A percentile compares a stretch with the other conserved stretches of the same genome.
phyloP scores from a whole-genome alignment of 1,140 invertebrate genomes.

The Drosophila prosaltans region DNA sequence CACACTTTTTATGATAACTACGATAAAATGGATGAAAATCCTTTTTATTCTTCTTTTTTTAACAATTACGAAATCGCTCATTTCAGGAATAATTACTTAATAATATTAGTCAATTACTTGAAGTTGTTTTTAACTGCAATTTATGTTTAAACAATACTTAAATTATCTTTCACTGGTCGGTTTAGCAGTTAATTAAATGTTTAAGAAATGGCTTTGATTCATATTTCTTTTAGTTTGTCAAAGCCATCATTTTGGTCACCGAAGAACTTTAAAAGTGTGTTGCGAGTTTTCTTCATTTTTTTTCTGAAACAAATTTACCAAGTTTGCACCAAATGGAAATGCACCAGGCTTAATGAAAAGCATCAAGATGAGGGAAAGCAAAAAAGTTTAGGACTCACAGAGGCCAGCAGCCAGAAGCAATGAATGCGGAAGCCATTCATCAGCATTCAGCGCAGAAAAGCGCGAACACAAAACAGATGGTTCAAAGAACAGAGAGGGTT shows the following conservation, averaged over 20 bases:
- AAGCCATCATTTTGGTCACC: constrained; percentile 3
- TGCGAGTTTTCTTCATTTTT: constrained; percentile 9
- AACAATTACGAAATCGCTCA: too few relatives aligned
- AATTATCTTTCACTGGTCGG: too few relatives aligned
- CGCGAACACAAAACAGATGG: constrained; percentile 61
- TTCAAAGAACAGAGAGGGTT: constrained; percentile 19
- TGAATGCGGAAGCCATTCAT: constrained; percentile 71
- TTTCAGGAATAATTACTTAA: too few relatives aligned
- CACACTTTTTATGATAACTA: neutral
- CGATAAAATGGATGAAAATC: too few relatives aligned
- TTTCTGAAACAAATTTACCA: constrained; percentile 43
- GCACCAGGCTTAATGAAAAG: constrained; percentile 49
- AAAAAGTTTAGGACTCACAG: constrained; percentile 7
- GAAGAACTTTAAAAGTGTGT: constrained; percentile 15
- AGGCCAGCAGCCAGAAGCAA: constrained; percentile 19
- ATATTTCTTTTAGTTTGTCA: neutral
- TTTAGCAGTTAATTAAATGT: neutral
- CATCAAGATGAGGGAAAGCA: constrained; percentile 4
- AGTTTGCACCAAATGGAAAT: constrained; percentile 45
- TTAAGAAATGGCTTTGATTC: neutral
- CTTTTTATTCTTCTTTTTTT: too few relatives aligned
- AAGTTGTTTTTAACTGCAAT: too few relatives aligned
- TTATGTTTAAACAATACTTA: too few relatives aligned
- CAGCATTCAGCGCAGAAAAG: constrained; percentile 66
- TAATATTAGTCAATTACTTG: too few relatives aligned